Percentiles rank a stretch among this genome's conserved stretches.
These are phyloP conservation scores for Agrochola circellaris DNA, from an alignment of 2,888 invertebrate species.

Conservation along the genomic window DNA sequence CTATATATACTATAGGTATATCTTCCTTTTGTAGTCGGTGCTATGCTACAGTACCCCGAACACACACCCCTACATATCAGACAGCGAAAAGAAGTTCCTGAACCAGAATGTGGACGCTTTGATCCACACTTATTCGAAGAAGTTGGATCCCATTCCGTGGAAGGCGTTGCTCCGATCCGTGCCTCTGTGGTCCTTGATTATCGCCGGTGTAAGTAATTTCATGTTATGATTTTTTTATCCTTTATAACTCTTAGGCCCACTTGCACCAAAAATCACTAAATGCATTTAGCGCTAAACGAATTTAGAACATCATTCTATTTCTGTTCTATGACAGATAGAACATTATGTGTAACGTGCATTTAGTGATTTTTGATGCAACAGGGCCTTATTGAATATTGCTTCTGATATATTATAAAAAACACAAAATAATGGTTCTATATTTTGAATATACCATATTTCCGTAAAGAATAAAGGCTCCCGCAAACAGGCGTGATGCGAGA, in stretches of 20 bases:
- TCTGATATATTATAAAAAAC: neutral
- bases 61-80: slow-evolving; percentile 89
- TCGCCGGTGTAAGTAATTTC: slow-evolving; percentile 91
- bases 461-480: neutral
- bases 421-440: neutral
- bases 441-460: neutral
- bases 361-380: neutral
- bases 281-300: neutral
- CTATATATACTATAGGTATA: neutral
- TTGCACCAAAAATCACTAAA: neutral
- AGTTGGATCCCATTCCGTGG: slow-evolving; percentile 93
- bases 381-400: neutral
- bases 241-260: neutral
- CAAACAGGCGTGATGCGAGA: no score
- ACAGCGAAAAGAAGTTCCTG: slow-evolving; percentile 88
- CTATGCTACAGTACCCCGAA: slow-evolving; percentile 89
- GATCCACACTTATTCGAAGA: slow-evolving; percentile 83
- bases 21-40: slow-evolving; percentile 76
- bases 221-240: neutral
- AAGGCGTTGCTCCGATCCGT: slow-evolving; percentile 91
- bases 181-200: slow-evolving; percentile 93
- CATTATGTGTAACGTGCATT: neutral
- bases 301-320: neutral
- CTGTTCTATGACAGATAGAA: neutral
- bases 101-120: slow-evolving; percentile 90